Percentiles rank a stretch among this genome's conserved stretches.
phyloP scores from a whole-genome alignment of 1,140 invertebrate genomes.

The Caenorhabditis remanei region DNA sequence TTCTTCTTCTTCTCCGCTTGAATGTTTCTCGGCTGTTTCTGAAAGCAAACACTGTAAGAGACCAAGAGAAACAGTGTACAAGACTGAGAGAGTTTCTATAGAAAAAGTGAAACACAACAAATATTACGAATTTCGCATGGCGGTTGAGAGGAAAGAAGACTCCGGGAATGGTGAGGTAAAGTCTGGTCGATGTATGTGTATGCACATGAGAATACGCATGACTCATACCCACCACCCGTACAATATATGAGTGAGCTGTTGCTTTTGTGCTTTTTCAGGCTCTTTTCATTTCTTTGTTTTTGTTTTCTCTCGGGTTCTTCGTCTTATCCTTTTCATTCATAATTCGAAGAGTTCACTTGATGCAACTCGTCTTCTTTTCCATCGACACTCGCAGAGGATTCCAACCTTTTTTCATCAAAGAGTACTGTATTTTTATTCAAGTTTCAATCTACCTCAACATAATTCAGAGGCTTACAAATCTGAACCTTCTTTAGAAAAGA shows the following conservation, averaged over 20 bases:
- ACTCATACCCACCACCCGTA: slow-evolving; percentile 10
- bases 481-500: too few species aligned
- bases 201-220: slow-evolving; percentile 44
- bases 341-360: too few species aligned
- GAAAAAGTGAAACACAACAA: slow-evolving; percentile 43
- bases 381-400: too few species aligned
- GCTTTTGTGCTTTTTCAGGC: neutral
- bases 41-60: slow-evolving; percentile 54
- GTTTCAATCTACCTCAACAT: too few species aligned
- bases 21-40: slow-evolving; percentile 27
- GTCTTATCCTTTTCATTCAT: too few species aligned
- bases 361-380: too few species aligned
- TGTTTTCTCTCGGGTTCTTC: neutral
- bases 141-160: neutral
- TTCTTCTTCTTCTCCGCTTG: neutral
- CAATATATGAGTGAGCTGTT: neutral
- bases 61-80: neutral
- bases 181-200: slow-evolving; percentile 5
- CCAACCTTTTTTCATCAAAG: too few species aligned
- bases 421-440: too few species aligned
- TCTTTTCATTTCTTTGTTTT: slow-evolving; percentile 5
- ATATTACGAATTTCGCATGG: slow-evolving; percentile 52
- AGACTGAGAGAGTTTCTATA: neutral
- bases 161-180: slow-evolving; percentile 22
- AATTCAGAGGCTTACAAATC: too few species aligned